Base-by-base conservation (phyloP, 2,888 invertebrate species). In the Tromatobia lineatoria region DNA sequence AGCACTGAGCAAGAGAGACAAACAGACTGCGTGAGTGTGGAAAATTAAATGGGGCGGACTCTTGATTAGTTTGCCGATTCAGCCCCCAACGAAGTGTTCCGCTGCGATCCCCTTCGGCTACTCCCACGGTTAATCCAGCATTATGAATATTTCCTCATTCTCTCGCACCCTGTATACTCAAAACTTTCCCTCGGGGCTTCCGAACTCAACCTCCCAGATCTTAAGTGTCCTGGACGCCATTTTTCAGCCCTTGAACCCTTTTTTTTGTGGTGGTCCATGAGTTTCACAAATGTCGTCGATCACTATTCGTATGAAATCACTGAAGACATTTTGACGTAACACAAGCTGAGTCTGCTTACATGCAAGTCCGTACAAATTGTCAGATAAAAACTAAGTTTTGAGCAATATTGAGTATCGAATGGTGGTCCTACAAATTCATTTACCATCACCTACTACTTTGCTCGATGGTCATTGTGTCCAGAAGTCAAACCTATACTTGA, bases 91-190 rank as follows among this genome's bases (percentile, higher is more conserved):
- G 76, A 78, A 74, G 75, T 59, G 73, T 82, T 85, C 73, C 85
- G 82, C 67, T 74, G 59, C 57, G 69, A 74, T 70, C 29, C 77
- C 80, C 81, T 76, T 73, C 81, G 87, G 83, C 85, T 86, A 86
- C 89, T 90, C 87, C 86, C 90, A 87, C 89, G 90, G 86, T 91
- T 92, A 92, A 93, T 93, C 92, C 91, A 88, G 90, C 90, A 92
- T 92, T 92, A 93, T 93, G 92, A 93, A 93, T 93, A 93, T 93
- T 92, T 91, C 88, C 92, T 90, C 87, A 70, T 88, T 88, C 80
- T 83, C 80, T 66, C 70, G 52, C 66, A 47, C 42, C 4, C 20
- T 42, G 59, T 50, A 71, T 57, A 38, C 25, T 82, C 74, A 76
- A 82, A 82, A 75, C 83, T 78, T 82, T 83, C 83, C 79, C 86